phyloP scores from a whole-genome alignment of 2,888 invertebrate species.

The Andrena hattorfiana region DNA sequence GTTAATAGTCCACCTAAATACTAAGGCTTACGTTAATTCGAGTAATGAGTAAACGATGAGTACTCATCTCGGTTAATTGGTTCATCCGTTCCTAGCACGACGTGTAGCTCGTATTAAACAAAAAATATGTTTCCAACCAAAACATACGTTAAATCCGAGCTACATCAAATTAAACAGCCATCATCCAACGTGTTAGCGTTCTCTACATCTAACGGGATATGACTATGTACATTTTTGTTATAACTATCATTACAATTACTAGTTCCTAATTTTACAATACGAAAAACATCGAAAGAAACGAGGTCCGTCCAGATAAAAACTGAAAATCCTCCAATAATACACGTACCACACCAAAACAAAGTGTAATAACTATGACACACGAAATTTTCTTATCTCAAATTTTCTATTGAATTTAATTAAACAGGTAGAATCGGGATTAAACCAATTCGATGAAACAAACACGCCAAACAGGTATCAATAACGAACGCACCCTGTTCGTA shows the following conservation, averaged over 20 bases:
- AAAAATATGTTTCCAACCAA: constrained; percentile 69
- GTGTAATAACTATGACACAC: background rate
- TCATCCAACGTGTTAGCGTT: constrained; percentile 78
- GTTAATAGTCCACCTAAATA: constrained; percentile 29
- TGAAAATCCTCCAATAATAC: background rate
- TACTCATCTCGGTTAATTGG: constrained; percentile 44
- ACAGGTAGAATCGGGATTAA: background rate
- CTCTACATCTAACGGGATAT: constrained; percentile 79
- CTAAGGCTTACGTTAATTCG: constrained; percentile 46
- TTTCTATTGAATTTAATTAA: constrained; percentile 20
- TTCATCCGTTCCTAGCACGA: background rate
- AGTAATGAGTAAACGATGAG: constrained; percentile 52
- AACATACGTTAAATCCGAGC: constrained; percentile 75
- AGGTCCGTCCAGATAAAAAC: constrained; percentile 3
- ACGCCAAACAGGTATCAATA: too few species aligned
- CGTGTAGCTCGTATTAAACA: constrained; percentile 63
- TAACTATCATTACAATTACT: constrained; percentile 23
- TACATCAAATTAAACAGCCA: constrained; percentile 67
- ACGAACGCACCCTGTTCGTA: too few species aligned
- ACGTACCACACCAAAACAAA: background rate
- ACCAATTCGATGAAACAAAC: constrained; percentile 3
- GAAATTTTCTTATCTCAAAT: background rate
- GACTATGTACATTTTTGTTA: constrained; percentile 53
- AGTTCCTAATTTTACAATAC: constrained; percentile 3
- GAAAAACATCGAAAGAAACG: background rate